Percentiles rank a stretch among this genome's conserved stretches.
Evolutionary conservation across 1,140 invertebrate species (phyloP).

Genomic region (Micrasema longulum): DNA sequence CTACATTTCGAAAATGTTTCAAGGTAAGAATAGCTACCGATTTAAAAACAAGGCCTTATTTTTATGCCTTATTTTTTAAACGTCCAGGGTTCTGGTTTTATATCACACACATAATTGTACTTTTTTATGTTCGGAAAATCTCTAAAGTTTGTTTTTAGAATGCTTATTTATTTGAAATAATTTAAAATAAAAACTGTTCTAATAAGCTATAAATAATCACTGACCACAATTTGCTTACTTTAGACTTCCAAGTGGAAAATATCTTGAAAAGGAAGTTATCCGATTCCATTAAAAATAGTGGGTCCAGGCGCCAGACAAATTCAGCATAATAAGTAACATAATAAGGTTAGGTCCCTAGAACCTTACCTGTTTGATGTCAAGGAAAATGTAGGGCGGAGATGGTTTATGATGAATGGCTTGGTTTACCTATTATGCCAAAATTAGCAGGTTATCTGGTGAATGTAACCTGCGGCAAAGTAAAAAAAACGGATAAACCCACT

Average conservation of each 20-base stretch:
- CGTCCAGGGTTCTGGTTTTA: too few species aligned
- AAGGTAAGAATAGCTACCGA: too few species aligned
- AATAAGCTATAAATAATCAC: constrained; percentile 24
- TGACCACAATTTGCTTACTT: constrained; percentile 9
- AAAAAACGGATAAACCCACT: too few species aligned
- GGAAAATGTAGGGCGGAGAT: constrained; percentile 18
- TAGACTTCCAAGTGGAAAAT: constrained; percentile 1
- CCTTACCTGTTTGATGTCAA: constrained; percentile 32
- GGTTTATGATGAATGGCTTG: constrained; percentile 22
- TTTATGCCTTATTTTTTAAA: too few species aligned
- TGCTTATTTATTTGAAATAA: constrained; percentile 8
- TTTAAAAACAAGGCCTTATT: too few species aligned
- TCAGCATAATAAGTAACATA: constrained; percentile 10
- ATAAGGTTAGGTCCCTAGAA: constrained; percentile 8
- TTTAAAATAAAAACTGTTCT: not conserved
- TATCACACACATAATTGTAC: too few species aligned
- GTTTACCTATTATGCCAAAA: constrained; percentile 35
- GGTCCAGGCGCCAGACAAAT: constrained; percentile 28
- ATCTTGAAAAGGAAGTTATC: not conserved
- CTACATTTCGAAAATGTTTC: too few species aligned
- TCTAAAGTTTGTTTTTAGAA: too few species aligned
- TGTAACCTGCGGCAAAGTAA: constrained; percentile 21
- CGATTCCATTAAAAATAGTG: not conserved
- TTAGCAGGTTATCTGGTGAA: constrained; percentile 1
- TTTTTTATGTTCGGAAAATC: too few species aligned